These are phyloP conservation scores for Drosophila miranda DNA, from an alignment of 1,140 invertebrate genomes.

Conservation along the genomic window DNA sequence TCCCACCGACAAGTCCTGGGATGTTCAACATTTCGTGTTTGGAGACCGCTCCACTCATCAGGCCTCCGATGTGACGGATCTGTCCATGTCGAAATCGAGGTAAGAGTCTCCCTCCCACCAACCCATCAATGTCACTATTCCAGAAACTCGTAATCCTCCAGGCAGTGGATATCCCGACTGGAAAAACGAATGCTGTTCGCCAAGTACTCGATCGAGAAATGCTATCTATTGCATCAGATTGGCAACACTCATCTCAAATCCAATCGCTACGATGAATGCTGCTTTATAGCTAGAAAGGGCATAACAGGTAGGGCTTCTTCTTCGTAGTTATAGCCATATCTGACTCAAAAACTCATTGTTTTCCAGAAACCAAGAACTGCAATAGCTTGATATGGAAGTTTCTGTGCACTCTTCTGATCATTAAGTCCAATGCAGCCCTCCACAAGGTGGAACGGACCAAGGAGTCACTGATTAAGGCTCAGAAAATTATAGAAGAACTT, in stretches of 20 bases:
- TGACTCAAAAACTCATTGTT: neutral
- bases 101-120: neutral
- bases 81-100: conserved; percentile 28
- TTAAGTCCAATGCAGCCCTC: conserved; percentile 62
- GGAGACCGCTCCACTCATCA: conserved; percentile 71
- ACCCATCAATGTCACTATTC: too few species aligned
- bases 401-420: conserved; percentile 55
- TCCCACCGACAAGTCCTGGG: conserved; percentile 49
- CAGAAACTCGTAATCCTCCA: conserved; percentile 1
- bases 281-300: conserved; percentile 61
- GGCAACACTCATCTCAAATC: conserved; percentile 54
- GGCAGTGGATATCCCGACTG: conserved; percentile 42
- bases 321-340: neutral
- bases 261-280: conserved; percentile 63
- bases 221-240: conserved; percentile 71
- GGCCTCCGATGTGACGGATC: conserved; percentile 40
- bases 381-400: conserved; percentile 67
- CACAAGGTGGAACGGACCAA: conserved; percentile 61
- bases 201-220: conserved; percentile 67
- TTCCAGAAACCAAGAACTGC: conserved; percentile 57
- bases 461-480: conserved; percentile 30
- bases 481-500: conserved; percentile 11
- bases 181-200: conserved; percentile 67
- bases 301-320: conserved; percentile 32
- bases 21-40: conserved; percentile 57